A percentile compares a stretch with the other conserved stretches of the same genome.
Conservation (phyloP, 1,140 invertebrate species). For the Megathymus violae region DNA sequence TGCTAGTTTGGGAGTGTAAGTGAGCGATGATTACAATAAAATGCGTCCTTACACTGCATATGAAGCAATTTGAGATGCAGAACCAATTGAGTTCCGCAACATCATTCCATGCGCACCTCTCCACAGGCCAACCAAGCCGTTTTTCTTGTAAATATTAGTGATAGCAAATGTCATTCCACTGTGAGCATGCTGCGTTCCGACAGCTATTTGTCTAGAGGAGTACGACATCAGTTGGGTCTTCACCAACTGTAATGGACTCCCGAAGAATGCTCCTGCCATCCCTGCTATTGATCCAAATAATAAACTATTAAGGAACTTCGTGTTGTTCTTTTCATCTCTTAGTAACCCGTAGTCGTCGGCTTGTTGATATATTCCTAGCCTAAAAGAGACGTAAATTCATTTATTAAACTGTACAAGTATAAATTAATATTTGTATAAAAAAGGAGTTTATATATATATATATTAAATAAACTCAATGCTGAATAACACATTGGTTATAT, state of each 20-base stretch:
- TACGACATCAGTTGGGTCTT: constrained; percentile 96
- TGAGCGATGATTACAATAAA: no score
- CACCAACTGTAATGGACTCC: constrained; percentile 92
- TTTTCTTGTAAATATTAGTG: constrained; percentile 86
- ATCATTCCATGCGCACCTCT: constrained; percentile 89
- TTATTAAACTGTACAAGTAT: no score
- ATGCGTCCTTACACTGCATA: constrained; percentile 70
- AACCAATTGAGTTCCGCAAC: constrained; percentile 84
- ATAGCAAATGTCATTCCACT: constrained; percentile 88
- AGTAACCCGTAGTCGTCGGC: constrained; percentile 78
- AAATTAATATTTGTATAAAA: no score
- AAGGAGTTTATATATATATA: no score
- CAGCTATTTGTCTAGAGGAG: constrained; percentile 90
- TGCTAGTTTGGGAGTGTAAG: no score
- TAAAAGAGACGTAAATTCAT: no score
- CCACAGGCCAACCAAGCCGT: constrained; percentile 91
- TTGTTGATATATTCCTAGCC: constrained; percentile 82
- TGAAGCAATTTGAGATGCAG: constrained; percentile 77
- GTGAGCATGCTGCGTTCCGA: constrained; percentile 94
- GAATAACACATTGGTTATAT: no score
- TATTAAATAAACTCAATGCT: no score
- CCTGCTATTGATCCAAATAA: constrained; percentile 76
- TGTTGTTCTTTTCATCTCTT: constrained; percentile 72
- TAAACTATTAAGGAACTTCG: constrained; percentile 72
- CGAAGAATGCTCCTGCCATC: constrained; percentile 70